phyloP scores from a whole-genome alignment of 2,888 invertebrate genomes.

The Stenchaetothrips biformis region DNA sequence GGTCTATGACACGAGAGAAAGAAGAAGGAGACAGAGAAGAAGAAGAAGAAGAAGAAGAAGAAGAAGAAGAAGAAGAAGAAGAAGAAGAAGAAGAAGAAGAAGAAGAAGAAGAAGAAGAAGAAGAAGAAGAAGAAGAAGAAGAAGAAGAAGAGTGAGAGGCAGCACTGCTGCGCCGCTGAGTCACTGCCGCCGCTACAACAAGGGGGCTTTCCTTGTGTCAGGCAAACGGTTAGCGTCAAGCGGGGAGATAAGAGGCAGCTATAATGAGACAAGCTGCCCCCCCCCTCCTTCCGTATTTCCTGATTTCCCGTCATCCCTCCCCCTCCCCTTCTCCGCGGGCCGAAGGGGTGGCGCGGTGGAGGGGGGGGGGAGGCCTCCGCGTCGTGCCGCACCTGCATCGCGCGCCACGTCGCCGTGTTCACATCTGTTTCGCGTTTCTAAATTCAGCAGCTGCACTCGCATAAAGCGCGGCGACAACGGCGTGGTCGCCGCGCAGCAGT shows the following conservation, averaged over 20 bases:
- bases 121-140: too few species aligned
- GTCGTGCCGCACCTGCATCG: neutral
- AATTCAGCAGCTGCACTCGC: too few species aligned
- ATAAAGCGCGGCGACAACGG: too few species aligned
- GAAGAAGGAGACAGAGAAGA: neutral
- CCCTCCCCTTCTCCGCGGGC: neutral
- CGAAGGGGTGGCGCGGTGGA: neutral
- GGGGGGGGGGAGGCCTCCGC: neutral
- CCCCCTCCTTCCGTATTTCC: neutral
- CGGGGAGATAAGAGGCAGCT: slow-evolving; percentile 4
- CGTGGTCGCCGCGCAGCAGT: too few species aligned
- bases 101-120: neutral
- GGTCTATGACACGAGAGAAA: too few species aligned
- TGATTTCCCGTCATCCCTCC: neutral
- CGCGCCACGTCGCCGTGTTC: neutral
- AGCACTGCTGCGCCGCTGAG: neutral
- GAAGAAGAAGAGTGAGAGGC: neutral
- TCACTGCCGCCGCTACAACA: neutral
- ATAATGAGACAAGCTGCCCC: slow-evolving; percentile 8
- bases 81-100: neutral
- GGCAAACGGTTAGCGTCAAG: neutral
- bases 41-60: neutral
- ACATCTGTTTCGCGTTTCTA: too few species aligned
- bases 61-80: too few species aligned
- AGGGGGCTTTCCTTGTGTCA: neutral